Evolutionary conservation across 1,140 invertebrate species (phyloP).

Genomic region (Drosophila ambigua): DNA sequence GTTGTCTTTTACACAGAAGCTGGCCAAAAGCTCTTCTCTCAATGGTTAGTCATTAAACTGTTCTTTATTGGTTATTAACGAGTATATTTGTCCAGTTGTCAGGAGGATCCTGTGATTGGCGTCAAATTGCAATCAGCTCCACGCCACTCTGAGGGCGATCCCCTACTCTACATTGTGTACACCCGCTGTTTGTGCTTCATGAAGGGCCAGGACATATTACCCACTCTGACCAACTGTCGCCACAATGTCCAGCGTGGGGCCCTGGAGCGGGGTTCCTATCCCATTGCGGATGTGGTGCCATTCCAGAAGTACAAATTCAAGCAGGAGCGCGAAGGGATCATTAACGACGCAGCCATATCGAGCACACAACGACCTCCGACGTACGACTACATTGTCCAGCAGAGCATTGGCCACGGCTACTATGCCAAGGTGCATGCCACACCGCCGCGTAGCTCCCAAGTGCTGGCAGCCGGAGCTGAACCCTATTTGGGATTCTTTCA

Average conservation of each 20-base stretch:
- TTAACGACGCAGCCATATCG: constrained; percentile 90
- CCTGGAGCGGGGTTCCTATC: constrained; percentile 40
- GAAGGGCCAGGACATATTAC: constrained; percentile 92
- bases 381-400: constrained; percentile 93
- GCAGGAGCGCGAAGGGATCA: constrained; percentile 88
- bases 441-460: constrained; percentile 90
- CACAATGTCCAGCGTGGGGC: constrained; percentile 68
- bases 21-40: constrained; percentile 91
- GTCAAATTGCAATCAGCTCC: constrained; percentile 93
- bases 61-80: background rate
- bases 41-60: constrained; percentile 84
- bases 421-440: constrained; percentile 87
- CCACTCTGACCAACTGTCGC: constrained; percentile 58
- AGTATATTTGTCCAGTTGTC: constrained; percentile 84
- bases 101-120: constrained; percentile 91
- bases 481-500: constrained; percentile 96
- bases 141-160: constrained; percentile 89
- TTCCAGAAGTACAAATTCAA: constrained; percentile 94
- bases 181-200: constrained; percentile 90
- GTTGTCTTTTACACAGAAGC: constrained; percentile 95
- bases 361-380: constrained; percentile 90
- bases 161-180: constrained; percentile 90
- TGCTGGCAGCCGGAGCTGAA: constrained; percentile 91
- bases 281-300: constrained; percentile 76
- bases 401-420: constrained; percentile 69